Evolutionary conservation across 2,888 invertebrate genomes (phyloP), one percentile per base, ranked within the genome.

Genomic region (Hydriomena furcata): DNA sequence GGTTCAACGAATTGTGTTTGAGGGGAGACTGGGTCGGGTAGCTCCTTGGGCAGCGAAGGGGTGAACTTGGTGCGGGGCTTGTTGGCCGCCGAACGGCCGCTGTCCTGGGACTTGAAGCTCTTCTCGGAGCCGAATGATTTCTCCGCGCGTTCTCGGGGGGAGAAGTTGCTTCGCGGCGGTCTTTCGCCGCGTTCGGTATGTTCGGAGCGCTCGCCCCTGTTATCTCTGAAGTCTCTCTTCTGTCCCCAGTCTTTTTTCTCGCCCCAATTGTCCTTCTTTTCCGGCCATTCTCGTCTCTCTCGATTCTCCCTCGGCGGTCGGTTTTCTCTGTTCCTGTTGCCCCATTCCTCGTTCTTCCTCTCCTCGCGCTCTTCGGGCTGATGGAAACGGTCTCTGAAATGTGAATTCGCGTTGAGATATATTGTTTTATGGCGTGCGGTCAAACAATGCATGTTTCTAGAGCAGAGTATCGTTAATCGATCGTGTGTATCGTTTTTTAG

Each of bases 1-100:
- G 85, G 82, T 2, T 89, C 82, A 0, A 60, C 44, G 80, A 92
- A 94, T 0, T 84, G 77, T 0, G 86, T 85, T 6, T 91, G 86
- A 0, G 91, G 52, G 0, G 91, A 60, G 5, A 91, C 76, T 31
- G 93, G 93, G 48, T 91, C 68, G 0, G 80, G 10, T 4, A 89
- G 64, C 61, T 79, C 84, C 47, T 82, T 83, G 82, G 13, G 79
- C 81, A 55, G 17, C 17, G 76, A n/a, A n/a, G n/a, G 73, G 0
- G 81, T 79, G 67, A 81, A 84, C 51, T 76, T 79, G 64, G 77
- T 61, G 13, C 86, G 73, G 7, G 66, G 58, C 42, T 82, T 87
- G 64, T 73, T 78, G 0, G 84, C 78, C 0, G 81, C 79, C 1
- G 78, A 76, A 53, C 76, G 73, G 1, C 78, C 78, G 52, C 73